Evolutionary conservation across 2,888 invertebrate species (phyloP).

Genomic region (Gymnosoma rotundatum): DNA sequence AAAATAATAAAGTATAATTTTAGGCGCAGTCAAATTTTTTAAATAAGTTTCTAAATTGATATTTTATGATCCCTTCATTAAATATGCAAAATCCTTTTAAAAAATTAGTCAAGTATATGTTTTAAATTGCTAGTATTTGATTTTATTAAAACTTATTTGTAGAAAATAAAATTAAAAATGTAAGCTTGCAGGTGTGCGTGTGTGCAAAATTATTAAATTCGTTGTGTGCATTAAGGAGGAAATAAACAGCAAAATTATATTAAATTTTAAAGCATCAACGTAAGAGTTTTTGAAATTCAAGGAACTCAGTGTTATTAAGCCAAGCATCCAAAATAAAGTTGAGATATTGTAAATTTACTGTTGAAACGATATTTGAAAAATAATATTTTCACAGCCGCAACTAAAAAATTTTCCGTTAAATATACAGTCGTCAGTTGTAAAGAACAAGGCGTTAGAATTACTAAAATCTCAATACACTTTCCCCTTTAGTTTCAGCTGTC

Average conservation of each 20-base stretch:
- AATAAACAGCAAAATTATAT: slow-evolving; percentile 65
- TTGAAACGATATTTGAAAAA: too few relatives aligned
- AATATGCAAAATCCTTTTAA: not conserved
- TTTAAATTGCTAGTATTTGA: slow-evolving; percentile 23
- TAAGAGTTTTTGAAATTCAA: too few relatives aligned
- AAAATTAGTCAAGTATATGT: slow-evolving; percentile 46
- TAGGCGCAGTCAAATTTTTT: not conserved
- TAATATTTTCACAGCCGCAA: too few relatives aligned
- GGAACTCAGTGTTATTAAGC: too few relatives aligned
- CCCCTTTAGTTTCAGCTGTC: too few relatives aligned
- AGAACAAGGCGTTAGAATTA: too few relatives aligned
- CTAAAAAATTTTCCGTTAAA: too few relatives aligned
- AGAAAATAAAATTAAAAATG: not conserved
- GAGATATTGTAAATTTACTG: too few relatives aligned
- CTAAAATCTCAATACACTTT: too few relatives aligned
- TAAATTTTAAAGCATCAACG: slow-evolving; percentile 3
- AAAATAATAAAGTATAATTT: slow-evolving; percentile 16
- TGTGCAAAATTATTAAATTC: not conserved
- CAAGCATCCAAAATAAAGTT: too few relatives aligned
- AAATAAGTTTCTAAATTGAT: not conserved
- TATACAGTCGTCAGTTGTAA: too few relatives aligned
- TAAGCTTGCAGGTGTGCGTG: not conserved
- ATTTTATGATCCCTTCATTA: not conserved
- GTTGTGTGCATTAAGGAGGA: slow-evolving; percentile 63
- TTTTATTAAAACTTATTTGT: not conserved